Evolutionary conservation across 2,888 invertebrate genomes (phyloP).

Genomic region (Philereme transversata): DNA sequence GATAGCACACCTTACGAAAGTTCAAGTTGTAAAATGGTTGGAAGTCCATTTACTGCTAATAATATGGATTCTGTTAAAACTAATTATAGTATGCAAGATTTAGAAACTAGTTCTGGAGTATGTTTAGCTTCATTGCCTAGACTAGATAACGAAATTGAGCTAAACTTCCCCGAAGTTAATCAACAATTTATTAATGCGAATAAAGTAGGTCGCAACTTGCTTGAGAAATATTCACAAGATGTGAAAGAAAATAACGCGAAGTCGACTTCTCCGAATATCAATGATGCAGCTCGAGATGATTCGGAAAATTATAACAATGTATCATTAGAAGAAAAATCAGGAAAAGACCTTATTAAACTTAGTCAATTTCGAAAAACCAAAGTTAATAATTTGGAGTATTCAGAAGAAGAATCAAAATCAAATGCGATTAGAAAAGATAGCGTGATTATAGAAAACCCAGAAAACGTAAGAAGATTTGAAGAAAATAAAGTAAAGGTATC

Average conservation of each 20-base stretch:
- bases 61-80: constrained; percentile 57
- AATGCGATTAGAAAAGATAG: constrained; percentile 68
- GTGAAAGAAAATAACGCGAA: constrained; percentile 1
- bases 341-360: constrained; percentile 64
- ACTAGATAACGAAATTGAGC: constrained; percentile 77
- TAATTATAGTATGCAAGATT: constrained; percentile 70
- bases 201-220: constrained; percentile 52
- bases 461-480: constrained; percentile 59
- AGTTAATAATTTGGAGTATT: constrained; percentile 40
- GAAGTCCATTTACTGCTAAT: constrained; percentile 57
- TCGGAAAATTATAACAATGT: not conserved
- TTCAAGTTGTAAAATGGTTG: constrained; percentile 71
- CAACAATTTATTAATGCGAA: constrained; percentile 80
- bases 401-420: constrained; percentile 39
- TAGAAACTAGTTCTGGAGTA: constrained; percentile 73
- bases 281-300: constrained; percentile 16
- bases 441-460: constrained; percentile 79
- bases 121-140: constrained; percentile 74
- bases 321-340: constrained; percentile 42
- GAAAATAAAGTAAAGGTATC: constrained; percentile 43
- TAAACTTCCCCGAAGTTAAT: constrained; percentile 78
- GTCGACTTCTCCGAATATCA: constrained; percentile 4
- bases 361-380: constrained; percentile 72
- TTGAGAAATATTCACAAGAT: constrained; percentile 6
- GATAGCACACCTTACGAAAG: constrained; percentile 46